Evolutionary conservation across 2,113 vertebrate species (phyloP), one percentile per base, ranked within the genome.

Genomic region (Sisor rabdophorus): DNA sequence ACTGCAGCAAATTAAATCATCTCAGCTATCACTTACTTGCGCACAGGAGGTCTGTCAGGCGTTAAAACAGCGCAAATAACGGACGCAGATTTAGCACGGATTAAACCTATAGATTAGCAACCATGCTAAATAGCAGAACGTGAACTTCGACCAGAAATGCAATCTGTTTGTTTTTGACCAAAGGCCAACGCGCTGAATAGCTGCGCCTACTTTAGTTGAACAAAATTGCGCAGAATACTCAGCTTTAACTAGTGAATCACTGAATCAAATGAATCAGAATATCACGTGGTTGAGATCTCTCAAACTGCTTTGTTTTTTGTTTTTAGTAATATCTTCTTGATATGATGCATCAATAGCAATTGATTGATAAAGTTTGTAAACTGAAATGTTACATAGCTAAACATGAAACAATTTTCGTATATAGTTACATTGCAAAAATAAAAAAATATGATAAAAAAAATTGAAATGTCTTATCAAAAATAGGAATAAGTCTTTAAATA

Each of bases 61-160:
- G 20, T 48, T 40, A 19, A 19, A 36, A 36, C 32, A 36, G 0
- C 2, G 4, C 24, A 19, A 48, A 68, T 58, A 54, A 20, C n/a
- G n/a, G n/a, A 28, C 12, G 32, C 48, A n/a, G 44, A 22, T 56
- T 17, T 40, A 63, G 36, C 48, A 53, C 65, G 19, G 24, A 52
- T 52, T 69, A 17, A 68, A 58, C 52, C 56, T 58, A 40, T 20
- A 47, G 32, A 56, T 52, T 30, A 70, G 36, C 52, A 40, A 24
- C 19, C 22, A 30, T 8, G 32, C 48, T 53, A 58, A 26, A 48
- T 7, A 40, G 50, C 19, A 64, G 16, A 26, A 63, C 36, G 17
- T 87, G 85, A 89, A 90, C 89, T 89, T 90, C 81, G 84, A 88
- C 86, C 86, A 26, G 13, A 61, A 52, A 0, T 19, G 75, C 50